These are phyloP conservation scores for Pelmatolapia mariae DNA, from an alignment of 2,113 vertebrate genomes.

Conservation along the genomic window DNA sequence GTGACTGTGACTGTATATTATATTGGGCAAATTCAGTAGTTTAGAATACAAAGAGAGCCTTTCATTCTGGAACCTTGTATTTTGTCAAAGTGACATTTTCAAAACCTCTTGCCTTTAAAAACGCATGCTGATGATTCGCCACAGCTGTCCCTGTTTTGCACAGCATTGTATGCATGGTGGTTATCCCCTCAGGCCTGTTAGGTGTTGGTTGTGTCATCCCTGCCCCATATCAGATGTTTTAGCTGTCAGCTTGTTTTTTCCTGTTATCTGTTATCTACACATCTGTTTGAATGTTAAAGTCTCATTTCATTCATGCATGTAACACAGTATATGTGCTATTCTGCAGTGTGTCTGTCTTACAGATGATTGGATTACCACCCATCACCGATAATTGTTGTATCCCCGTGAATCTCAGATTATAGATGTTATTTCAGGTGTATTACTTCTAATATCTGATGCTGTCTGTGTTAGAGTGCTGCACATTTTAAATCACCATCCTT, in stretches of 20 bases:
- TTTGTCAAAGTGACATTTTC: background rate
- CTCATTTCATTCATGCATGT: background rate
- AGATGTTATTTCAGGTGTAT: background rate
- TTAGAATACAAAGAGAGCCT: background rate
- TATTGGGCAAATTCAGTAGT: background rate
- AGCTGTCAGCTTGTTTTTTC: background rate
- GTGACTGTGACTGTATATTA: background rate
- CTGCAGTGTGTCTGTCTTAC: background rate
- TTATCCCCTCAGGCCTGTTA: background rate
- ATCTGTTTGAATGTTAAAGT: background rate
- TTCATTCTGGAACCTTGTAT: background rate
- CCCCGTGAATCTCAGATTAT: background rate
- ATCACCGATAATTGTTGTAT: background rate
- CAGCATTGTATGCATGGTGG: background rate
- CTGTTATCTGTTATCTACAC: background rate
- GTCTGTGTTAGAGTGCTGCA: background rate
- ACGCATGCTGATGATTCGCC: background rate
- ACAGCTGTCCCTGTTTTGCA: background rate
- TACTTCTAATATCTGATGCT: background rate
- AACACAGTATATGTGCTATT: rapidly evolving
- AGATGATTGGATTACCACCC: background rate
- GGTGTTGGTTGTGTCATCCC: background rate
- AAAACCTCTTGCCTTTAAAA: background rate
- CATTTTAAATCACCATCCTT: background rate
- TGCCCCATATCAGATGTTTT: background rate